Percentiles rank a stretch among this genome's conserved stretches.
Conservation (phyloP, 2,113 vertebrate species). For the Nipponia nippon region DNA sequence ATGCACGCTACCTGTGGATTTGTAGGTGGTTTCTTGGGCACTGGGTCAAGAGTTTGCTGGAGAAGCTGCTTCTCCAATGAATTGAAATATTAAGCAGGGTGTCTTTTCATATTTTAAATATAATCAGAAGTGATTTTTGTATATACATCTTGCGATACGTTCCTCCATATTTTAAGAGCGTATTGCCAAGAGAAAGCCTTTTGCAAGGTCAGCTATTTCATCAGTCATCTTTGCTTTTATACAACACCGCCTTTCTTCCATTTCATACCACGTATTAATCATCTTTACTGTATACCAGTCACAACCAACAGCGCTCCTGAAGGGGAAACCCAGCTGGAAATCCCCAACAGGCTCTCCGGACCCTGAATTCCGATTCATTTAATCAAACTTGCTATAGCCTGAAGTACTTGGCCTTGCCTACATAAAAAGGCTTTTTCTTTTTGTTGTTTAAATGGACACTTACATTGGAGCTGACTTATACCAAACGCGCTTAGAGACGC, state of each 20-base stretch:
- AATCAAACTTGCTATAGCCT: background rate
- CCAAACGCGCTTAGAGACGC: rapidly evolving
- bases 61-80: background rate
- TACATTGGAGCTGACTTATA: background rate
- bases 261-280: background rate
- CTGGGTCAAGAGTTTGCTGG: background rate
- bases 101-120: background rate
- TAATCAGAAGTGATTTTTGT: background rate
- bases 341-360: background rate
- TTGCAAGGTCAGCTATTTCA: background rate
- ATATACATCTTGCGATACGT: background rate
- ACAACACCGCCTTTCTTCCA: background rate
- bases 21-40: background rate
- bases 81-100: background rate
- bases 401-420: background rate
- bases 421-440: background rate
- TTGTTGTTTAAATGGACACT: background rate
- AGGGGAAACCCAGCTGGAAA: slow-evolving; percentile 34
- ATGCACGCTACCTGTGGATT: background rate
- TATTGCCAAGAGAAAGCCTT: background rate
- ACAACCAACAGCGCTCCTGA: rapidly evolving
- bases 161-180: background rate
- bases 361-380: background rate
- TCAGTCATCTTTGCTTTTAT: background rate
- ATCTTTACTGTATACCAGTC: rapidly evolving